These are phyloP conservation scores for Peromyscus nudipes DNA, from an alignment of 2,797 vertebrate species.

Conservation along the genomic window DNA sequence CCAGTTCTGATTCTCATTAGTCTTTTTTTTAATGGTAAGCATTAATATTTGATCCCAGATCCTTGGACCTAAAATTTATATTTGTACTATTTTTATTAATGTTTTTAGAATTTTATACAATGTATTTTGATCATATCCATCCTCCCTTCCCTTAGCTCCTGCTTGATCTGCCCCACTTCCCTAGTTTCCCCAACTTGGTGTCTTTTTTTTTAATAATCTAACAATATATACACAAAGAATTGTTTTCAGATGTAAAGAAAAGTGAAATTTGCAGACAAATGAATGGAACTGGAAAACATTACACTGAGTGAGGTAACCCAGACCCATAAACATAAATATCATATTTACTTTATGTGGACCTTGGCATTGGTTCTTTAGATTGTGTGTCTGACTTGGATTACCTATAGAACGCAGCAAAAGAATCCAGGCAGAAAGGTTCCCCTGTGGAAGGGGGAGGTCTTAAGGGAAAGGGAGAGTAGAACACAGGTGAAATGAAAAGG, in stretches of 20 bases:
- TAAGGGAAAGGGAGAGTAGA: too few species aligned
- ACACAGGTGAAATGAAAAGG: background rate
- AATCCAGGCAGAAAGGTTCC: background rate
- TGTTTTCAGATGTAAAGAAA: background rate
- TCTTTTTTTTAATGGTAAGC: background rate
- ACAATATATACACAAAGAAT: background rate
- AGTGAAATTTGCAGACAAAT: background rate
- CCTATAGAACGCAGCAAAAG: background rate
- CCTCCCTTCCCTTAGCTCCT: background rate
- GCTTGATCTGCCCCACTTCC: background rate
- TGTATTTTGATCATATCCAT: background rate
- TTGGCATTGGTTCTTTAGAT: background rate
- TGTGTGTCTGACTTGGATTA: background rate
- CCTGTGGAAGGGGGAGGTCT: background rate
- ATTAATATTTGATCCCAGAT: background rate
- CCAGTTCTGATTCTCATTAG: background rate
- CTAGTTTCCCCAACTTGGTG: background rate
- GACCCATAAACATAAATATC: background rate
- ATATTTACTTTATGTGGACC: background rate
- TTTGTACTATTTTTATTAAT: background rate
- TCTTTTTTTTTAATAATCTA: background rate
- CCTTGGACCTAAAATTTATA: background rate
- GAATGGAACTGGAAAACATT: background rate
- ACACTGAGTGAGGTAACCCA: background rate
- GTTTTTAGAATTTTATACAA: background rate